A percentile compares a stretch with the other conserved stretches of the same genome.
Evolutionary conservation across 2,888 invertebrate genomes (phyloP).

Genomic region (Adelphocoris suturalis): DNA sequence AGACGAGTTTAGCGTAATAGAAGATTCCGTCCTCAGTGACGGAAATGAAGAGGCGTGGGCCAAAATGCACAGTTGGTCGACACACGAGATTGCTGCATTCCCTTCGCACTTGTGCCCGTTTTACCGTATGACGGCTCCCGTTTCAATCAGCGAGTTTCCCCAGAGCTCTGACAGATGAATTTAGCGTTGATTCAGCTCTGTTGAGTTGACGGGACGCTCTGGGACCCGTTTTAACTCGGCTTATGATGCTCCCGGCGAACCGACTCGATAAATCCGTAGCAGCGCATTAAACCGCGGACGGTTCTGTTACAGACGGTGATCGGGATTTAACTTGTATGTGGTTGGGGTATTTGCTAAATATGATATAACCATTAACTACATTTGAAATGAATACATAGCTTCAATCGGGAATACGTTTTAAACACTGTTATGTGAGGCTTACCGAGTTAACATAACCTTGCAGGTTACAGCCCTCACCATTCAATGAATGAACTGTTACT

Average conservation of each 20-base stretch:
- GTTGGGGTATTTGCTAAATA: not conserved
- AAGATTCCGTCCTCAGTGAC: not conserved
- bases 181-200: constrained; percentile 16
- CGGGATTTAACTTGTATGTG: too few species aligned
- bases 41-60: not conserved
- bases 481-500: too few species aligned
- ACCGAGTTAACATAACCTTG: too few species aligned
- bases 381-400: too few species aligned
- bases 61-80: not conserved
- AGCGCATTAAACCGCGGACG: not conserved
- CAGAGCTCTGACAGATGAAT: not conserved
- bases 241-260: not conserved
- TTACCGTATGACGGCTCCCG: not conserved
- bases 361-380: not conserved
- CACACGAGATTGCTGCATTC: not conserved
- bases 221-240: too few species aligned
- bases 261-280: not conserved
- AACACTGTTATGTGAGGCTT: too few species aligned
- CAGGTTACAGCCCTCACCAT: too few species aligned
- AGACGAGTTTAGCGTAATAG: not conserved
- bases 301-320: too few species aligned
- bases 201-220: not conserved
- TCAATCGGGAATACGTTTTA: too few species aligned
- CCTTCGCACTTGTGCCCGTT: not conserved
- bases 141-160: not conserved